Evolutionary conservation across 2,888 invertebrate genomes (phyloP), one percentile per base, ranked within the genome.

Genomic region (Lampropteryx suffumata): DNA sequence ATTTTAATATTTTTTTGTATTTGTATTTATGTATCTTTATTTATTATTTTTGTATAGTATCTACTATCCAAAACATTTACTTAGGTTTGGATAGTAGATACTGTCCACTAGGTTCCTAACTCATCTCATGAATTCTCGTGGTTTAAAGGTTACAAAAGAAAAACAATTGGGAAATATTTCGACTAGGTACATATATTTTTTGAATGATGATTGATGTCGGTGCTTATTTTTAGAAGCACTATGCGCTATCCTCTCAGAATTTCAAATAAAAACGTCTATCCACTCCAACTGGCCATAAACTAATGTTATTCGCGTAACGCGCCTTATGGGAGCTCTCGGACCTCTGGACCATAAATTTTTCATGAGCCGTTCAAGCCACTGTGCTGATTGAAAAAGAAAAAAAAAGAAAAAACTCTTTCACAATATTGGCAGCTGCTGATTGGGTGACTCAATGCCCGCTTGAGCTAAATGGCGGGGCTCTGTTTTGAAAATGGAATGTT

Each of bases 301-400:
- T 84, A 84, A 86, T 84, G 79, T 81, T 83, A 84, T 85, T 84
- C 83, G 71, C 75, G 75, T 79, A 78, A 80, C 79, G 75, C 75
- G 79, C 75, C 79, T 76, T 71, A 71, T 64, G 81, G 77, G 76
- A 73, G 68, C 71, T 57, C 51, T 57, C 59, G 69, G 67, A 63
- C 67, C 65, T 64, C 61, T 60, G 57, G 53, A 65, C 69, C 73
- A 88, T 88, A 87, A 76, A 88, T 88, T 82, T 88, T 87, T 88
- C 88, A 88, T 88, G 88, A 87, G 80, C 69, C 69, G 64, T 65
- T 80, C 74, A 67, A 73, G 67, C 71, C 73, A 66, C 36, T 70
- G 74, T 75, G 79, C 76, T 77, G 83, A 88, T 88, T 87, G 87
- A 53, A 53, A 50, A 45, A 29, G 36, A 37, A 87, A 32, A 41